Base-by-base conservation (phyloP, 2,113 vertebrate genomes). In the Plecturocebus donacophilus region DNA sequence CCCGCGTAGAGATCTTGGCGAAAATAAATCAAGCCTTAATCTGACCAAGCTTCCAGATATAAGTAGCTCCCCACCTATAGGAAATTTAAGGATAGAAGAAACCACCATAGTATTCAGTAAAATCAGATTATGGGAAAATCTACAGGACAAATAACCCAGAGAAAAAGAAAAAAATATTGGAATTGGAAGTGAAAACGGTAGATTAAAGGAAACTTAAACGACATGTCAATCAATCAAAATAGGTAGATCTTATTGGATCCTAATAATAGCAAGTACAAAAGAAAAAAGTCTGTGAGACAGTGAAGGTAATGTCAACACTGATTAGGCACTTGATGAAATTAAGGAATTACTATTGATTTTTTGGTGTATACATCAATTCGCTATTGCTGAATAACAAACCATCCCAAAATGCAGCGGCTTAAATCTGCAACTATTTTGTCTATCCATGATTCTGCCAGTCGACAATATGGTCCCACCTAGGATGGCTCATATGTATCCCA, bases 21-120 rank as follows among this genome's bases (percentile, higher is more conserved):
- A 45, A 40, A 54, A 82, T 76, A 90, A 96, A 92, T 77, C 97
- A 85, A 96, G 45, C 20, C 56, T 56, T 81, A 79, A 80, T 56
- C 52, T 73, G n/a, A 93, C 64, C 79, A 58, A 49, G 20, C 47
- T 6, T 95, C 85, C 70, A n/a, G 42, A 76, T 70, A n/a, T 89
- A 76, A 54, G 23, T 42, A 40, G 23, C 52, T 71, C 16, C 42
- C 30, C 42, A 47, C 47, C 73, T 45, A 81, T 40, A 90, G 83
- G 56, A 80, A 93, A 96, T 45, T 58, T 75, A 83, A 42, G 19
- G 30, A 90, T 68, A 90, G 40, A 81, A 9, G 20, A 77, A 47
- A 40, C 47, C 77, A 92, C 52, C 6, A 49, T 3, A 49, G 56
- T n/a, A 84, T 58, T 61, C 64, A 16, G 70, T 35, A 84, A 87